These are phyloP conservation scores for Entomobrya multifasciata DNA, from an alignment of 2,888 invertebrate genomes.

Conservation along the genomic window DNA sequence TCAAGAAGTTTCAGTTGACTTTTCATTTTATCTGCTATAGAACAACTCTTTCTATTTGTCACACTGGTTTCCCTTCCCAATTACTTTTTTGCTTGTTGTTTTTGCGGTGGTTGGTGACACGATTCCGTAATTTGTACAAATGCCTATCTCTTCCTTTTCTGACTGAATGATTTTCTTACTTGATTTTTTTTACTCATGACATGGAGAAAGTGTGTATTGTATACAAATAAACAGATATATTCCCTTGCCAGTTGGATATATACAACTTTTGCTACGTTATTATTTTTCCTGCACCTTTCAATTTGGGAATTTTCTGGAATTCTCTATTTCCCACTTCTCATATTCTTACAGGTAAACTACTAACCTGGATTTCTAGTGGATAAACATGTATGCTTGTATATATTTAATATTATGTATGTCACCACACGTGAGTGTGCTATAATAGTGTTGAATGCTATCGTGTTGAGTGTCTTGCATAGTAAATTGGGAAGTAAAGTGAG, in stretches of 20 bases:
- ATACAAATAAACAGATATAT: no score
- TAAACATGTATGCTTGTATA: not conserved
- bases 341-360: constrained; percentile 12
- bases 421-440: constrained; percentile 26
- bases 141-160: no score
- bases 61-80: not conserved
- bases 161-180: constrained; percentile 24
- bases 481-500: constrained; percentile 49
- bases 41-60: not conserved
- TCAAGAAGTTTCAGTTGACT: no score
- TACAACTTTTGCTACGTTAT: not conserved
- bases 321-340: not conserved
- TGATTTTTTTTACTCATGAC: constrained; percentile 18
- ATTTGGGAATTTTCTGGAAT: not conserved
- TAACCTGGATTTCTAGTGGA: constrained; percentile 25
- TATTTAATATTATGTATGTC: not conserved
- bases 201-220: not conserved
- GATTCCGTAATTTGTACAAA: no score
- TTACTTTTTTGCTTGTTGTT: not conserved
- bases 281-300: constrained; percentile 8
- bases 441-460: constrained; percentile 21
- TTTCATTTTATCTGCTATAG: constrained; percentile 15
- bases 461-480: constrained; percentile 37
- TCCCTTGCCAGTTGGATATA: no score
- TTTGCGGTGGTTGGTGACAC: no score